These are phyloP conservation scores for Piscicola geometra DNA, from an alignment of 2,888 invertebrate species.

Conservation along the genomic window DNA sequence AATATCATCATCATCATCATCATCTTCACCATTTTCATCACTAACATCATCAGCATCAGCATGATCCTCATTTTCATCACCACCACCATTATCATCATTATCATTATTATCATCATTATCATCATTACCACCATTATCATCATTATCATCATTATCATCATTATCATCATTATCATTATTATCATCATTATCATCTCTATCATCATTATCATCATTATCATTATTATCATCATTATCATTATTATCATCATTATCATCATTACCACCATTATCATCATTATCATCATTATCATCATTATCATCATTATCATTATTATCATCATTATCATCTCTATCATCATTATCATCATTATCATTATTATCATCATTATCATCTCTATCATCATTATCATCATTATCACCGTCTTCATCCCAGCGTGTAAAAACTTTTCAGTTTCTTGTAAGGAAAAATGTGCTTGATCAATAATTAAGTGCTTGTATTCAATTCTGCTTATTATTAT, in stretches of 20 bases:
- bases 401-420: conserved; percentile 2
- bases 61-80: conserved; percentile 36
- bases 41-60: conserved; percentile 36
- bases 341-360: conserved; percentile 16
- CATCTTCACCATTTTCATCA: conserved; percentile 18
- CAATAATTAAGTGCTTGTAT: too few relatives aligned
- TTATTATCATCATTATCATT: conserved; percentile 9
- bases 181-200: conserved; percentile 17
- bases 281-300: conserved; percentile 29
- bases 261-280: conserved; percentile 11
- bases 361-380: conserved; percentile 14
- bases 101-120: conserved; percentile 36
- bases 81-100: conserved; percentile 37
- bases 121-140: conserved; percentile 25
- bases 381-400: conserved; percentile 20
- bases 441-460: neutral
- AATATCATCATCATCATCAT: conserved; percentile 7
- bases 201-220: conserved; percentile 14
- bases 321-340: conserved; percentile 21
- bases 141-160: conserved; percentile 16
- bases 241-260: conserved; percentile 17
- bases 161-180: conserved; percentile 5
- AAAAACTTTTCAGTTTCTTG: neutral
- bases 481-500: neutral
- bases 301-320: conserved; percentile 23